Base-by-base conservation (phyloP, 1,140 invertebrate genomes). In the Neuroterus valhalla region DNA sequence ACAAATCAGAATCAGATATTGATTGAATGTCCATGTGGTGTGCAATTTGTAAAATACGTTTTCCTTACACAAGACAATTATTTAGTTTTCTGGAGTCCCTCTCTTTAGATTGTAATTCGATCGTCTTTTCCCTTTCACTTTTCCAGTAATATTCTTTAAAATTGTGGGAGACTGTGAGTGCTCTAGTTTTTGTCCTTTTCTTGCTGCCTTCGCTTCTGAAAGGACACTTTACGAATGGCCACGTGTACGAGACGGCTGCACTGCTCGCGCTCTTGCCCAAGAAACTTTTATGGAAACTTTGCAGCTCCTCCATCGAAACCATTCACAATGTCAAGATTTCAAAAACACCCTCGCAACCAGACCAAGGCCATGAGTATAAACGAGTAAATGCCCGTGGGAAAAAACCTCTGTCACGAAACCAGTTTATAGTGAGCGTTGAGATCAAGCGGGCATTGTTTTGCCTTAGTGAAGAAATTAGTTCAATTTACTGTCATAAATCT, bases 401-500 rank as follows among this genome's bases (percentile, higher is more conserved):
- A 80, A 80, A 72, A 12, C 23, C 43, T 38, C 42, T 68, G 46
- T 80, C 62, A 55, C 68, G 48, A 26, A 44, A 70, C 43, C 67
- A 66, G 62, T 48, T 70, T 21, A 31, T 70, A 79, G 75, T 74
- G 62, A 75, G 70, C 76, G 68, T 80, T 75, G 70, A 48, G 76
- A 80, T 80, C 75, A 78, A 71, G 48, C 45, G 8, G 10, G 46
- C 52, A 78, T 80, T 80, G 70, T 75, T 71, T 21, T 44, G 17
- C 14, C 14, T 21, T 26, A 26, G 26, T 1, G 31, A 38, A 38
- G 5, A 38, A 38, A 38, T 8, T 10, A 38, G 31, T 38, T 38
- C 5, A 10, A 38, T 38, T 38, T 38, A 38, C 10, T 38, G 31
- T 38, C n/a, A n/a, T n/a, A n/a, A n/a, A n/a, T n/a, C n/a, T n/a